Evolutionary conservation across 2,113 vertebrate species (phyloP).

Genomic region (Cyanoderma ruficeps): DNA sequence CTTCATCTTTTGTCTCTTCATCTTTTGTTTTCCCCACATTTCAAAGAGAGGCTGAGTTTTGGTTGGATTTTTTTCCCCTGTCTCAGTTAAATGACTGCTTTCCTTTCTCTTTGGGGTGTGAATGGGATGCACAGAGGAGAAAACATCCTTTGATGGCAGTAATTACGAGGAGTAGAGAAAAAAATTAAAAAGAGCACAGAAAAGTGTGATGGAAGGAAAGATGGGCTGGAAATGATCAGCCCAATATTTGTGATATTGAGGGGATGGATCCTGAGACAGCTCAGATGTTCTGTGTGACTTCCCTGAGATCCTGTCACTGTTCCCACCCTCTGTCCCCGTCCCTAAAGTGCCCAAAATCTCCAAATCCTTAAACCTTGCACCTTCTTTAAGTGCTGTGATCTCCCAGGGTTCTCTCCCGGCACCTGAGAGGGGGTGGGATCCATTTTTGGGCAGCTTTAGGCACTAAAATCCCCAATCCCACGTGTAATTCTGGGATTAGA

Average conservation of each 20-base stretch:
- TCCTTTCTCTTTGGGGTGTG: background rate
- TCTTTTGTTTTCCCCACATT: background rate
- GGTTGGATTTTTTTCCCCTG: background rate
- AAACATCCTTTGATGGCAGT: constrained; percentile 51
- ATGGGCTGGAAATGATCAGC: background rate
- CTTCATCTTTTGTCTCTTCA: background rate
- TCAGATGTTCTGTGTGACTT: background rate
- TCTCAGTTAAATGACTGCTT: background rate
- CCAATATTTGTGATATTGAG: background rate
- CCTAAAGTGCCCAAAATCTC: background rate
- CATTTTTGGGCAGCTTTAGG: background rate
- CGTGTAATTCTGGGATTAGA: background rate
- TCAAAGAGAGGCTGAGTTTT: background rate
- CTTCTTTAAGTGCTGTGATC: background rate
- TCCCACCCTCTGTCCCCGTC: background rate
- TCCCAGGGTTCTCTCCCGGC: background rate
- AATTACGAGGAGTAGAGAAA: background rate
- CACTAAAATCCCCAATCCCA: background rate
- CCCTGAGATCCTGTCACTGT: accelerated
- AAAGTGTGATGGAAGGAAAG: background rate
- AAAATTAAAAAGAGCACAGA: background rate
- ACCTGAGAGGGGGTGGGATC: background rate
- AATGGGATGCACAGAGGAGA: background rate
- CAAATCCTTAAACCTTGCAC: background rate
- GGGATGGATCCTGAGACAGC: background rate